Conservation (phyloP, 2,113 vertebrate genomes). For the Hepsetus odoe region DNA sequence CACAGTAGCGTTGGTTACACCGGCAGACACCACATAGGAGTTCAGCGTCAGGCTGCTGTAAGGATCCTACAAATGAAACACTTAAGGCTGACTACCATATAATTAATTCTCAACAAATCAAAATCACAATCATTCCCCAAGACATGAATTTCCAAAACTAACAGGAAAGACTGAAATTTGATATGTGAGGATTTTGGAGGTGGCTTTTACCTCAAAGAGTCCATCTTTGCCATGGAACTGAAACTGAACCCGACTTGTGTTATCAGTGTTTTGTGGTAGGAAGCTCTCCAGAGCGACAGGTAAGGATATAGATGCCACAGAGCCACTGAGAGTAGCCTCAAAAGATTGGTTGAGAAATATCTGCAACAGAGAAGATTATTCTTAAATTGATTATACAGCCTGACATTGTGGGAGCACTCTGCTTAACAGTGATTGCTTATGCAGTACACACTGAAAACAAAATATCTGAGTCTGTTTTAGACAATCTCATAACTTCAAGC, state of each 20-base stretch:
- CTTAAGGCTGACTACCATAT: not conserved
- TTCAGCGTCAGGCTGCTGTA: conserved; percentile 65
- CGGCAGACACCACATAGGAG: conserved; percentile 84
- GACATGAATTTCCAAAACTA: too few relatives aligned
- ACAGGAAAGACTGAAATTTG: not conserved
- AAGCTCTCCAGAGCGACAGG: conserved; percentile 71
- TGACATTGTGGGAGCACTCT: not conserved
- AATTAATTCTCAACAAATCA: not conserved
- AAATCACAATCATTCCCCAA: too few relatives aligned
- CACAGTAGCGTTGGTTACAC: conserved; percentile 74
- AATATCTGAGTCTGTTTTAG: too few relatives aligned
- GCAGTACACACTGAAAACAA: too few relatives aligned
- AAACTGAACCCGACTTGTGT: conserved; percentile 81
- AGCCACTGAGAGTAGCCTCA: conserved; percentile 43
- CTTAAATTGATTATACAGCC: not conserved
- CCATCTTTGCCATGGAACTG: conserved; percentile 80
- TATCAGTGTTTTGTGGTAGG: conserved; percentile 53
- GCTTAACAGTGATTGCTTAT: not conserved
- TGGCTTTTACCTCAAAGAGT: conserved; percentile 80
- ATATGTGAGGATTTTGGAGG: not conserved
- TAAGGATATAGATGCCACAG: conserved; percentile 79
- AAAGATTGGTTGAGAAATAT: conserved; percentile 69
- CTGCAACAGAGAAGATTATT: conserved; percentile 63
- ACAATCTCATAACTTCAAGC: too few relatives aligned
- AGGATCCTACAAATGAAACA: conserved; percentile 68